Conservation (phyloP, 2,888 invertebrate genomes). For the Sceliomorpha sp. region DNA sequence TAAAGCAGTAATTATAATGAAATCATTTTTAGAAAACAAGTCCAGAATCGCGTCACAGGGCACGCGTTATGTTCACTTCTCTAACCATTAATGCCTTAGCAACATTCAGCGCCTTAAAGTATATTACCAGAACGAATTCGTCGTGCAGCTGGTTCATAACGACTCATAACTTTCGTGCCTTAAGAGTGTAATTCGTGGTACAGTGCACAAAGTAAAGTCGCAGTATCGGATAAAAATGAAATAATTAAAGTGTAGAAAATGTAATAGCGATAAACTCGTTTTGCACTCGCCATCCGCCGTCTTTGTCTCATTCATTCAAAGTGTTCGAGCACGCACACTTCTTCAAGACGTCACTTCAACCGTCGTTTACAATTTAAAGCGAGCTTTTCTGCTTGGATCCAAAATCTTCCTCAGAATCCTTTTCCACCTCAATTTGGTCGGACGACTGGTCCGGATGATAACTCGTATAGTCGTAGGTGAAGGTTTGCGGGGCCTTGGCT, state of each 20-base stretch:
- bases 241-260: too few relatives aligned
- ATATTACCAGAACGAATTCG: too few relatives aligned
- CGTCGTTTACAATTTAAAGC: slow-evolving; percentile 12
- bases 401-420: slow-evolving; percentile 29
- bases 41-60: neutral
- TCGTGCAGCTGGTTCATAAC: too few relatives aligned
- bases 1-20: too few relatives aligned
- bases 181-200: too few relatives aligned
- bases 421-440: slow-evolving; percentile 33
- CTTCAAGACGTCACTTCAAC: slow-evolving; percentile 8
- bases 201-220: too few relatives aligned
- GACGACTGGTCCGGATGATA: slow-evolving; percentile 62
- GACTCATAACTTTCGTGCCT: too few relatives aligned
- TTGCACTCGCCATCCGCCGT: slow-evolving; percentile 10
- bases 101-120: too few relatives aligned
- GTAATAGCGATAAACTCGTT: too few relatives aligned
- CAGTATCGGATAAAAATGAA: too few relatives aligned
- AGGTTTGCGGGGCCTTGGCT: slow-evolving; percentile 61
- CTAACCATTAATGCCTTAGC: too few relatives aligned
- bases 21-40: too few relatives aligned
- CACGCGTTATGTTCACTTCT: slow-evolving; percentile 6
- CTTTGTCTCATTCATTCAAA: slow-evolving; percentile 4
- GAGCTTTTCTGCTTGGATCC: slow-evolving; percentile 39
- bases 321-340: slow-evolving; percentile 9
- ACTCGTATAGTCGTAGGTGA: slow-evolving; percentile 67